Conservation (phyloP, 2,113 vertebrate genomes). For the Tenrec ecaudatus region DNA sequence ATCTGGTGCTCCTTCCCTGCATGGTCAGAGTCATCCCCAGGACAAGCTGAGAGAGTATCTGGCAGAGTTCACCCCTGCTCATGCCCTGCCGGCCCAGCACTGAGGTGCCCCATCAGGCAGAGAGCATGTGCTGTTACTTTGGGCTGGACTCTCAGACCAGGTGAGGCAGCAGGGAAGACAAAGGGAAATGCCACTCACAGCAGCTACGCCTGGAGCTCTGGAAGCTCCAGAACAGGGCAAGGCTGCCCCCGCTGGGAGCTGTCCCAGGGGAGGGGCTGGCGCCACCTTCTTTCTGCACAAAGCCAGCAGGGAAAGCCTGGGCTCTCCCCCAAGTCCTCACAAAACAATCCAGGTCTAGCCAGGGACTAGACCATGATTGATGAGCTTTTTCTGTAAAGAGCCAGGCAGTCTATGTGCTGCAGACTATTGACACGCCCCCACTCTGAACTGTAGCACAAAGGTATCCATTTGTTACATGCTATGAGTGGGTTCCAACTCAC, state of each 20-base stretch:
- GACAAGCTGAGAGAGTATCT: too few species aligned
- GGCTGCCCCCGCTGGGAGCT: background rate
- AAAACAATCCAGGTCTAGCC: background rate
- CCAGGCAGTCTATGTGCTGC: too few species aligned
- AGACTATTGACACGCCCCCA: background rate
- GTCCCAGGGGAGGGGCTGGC: too few species aligned
- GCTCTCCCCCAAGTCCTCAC: background rate
- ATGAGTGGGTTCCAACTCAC: too few species aligned
- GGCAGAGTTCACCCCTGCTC: background rate
- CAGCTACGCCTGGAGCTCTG: background rate
- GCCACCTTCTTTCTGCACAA: background rate
- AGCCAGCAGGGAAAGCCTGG: background rate
- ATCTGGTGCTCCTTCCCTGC: too few species aligned
- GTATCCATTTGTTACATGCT: too few species aligned
- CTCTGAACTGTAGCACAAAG: background rate
- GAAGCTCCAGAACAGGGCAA: background rate
- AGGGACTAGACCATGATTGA: too few species aligned
- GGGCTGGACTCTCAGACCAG: accelerated
- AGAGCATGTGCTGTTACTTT: background rate
- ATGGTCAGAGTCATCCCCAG: background rate
- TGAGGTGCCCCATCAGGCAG: background rate
- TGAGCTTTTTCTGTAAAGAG: background rate
- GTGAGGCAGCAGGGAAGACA: background rate
- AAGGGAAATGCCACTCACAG: background rate
- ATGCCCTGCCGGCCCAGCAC: background rate